Conservation (phyloP, 1,140 invertebrate genomes). For the Lineus longissimus region DNA sequence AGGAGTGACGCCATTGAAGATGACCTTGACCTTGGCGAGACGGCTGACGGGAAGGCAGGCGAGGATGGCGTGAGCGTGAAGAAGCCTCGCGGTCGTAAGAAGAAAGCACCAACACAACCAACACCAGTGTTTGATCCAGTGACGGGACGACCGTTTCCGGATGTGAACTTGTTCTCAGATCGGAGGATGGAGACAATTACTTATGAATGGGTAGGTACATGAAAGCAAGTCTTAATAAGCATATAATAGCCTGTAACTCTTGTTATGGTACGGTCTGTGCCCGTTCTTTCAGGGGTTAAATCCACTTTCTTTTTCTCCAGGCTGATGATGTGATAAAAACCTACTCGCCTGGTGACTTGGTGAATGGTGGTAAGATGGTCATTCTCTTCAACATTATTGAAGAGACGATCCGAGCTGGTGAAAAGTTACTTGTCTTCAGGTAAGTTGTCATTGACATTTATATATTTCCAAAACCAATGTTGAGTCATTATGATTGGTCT, state of each 20-base stretch:
- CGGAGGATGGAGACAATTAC: slow-evolving; percentile 14
- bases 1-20: slow-evolving; percentile 68
- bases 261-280: too few species aligned
- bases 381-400: slow-evolving; percentile 90
- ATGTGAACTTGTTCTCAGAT: slow-evolving; percentile 5
- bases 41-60: slow-evolving; percentile 21
- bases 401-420: slow-evolving; percentile 79
- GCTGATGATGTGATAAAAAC: slow-evolving; percentile 77
- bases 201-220: too few species aligned
- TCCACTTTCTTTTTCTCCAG: slow-evolving; percentile 23
- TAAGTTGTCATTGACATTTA: slow-evolving; percentile 23
- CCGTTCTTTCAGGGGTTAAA: too few species aligned
- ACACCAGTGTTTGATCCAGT: slow-evolving; percentile 13
- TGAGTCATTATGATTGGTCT: too few species aligned
- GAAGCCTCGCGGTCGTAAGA: slow-evolving; percentile 24
- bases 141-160: slow-evolving; percentile 3
- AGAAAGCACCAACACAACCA: slow-evolving; percentile 17
- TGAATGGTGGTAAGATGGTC: slow-evolving; percentile 93
- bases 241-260: too few species aligned
- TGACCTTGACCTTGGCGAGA: slow-evolving; percentile 76
- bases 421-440: slow-evolving; percentile 88
- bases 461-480: slow-evolving; percentile 11
- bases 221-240: too few species aligned
- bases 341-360: slow-evolving; percentile 82
- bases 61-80: slow-evolving; percentile 3